These are phyloP conservation scores for Troides oblongomaculatus DNA, from an alignment of 2,888 invertebrate genomes.

Conservation along the genomic window DNA sequence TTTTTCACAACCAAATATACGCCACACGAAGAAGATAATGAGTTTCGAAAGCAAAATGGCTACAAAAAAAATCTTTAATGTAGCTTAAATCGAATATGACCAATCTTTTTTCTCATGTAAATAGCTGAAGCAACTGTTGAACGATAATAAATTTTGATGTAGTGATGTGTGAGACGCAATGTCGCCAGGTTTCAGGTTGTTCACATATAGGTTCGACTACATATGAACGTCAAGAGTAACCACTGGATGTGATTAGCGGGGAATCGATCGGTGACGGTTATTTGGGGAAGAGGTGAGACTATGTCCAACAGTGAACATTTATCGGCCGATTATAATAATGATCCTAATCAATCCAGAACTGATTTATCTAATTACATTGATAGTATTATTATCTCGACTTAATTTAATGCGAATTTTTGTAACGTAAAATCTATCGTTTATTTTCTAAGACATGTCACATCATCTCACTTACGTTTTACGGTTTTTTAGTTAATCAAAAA, in stretches of 20 bases:
- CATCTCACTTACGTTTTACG: too few relatives aligned
- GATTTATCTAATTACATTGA: too few relatives aligned
- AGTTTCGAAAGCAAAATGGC: neutral
- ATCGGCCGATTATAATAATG: too few relatives aligned
- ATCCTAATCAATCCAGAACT: too few relatives aligned
- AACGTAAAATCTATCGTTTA: too few relatives aligned
- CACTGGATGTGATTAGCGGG: too few relatives aligned
- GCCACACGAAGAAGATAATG: neutral
- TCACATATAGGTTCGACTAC: too few relatives aligned
- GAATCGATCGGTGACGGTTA: neutral
- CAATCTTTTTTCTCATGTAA: neutral
- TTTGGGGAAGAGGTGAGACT: neutral
- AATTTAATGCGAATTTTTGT: too few relatives aligned
- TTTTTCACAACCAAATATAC: conserved; percentile 22
- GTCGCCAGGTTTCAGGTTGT: neutral
- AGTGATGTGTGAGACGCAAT: neutral
- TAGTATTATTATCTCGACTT: too few relatives aligned
- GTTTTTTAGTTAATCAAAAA: too few relatives aligned
- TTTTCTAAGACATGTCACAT: too few relatives aligned
- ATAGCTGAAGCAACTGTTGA: neutral
- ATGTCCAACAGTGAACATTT: neutral
- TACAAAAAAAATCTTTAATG: neutral
- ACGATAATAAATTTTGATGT: neutral
- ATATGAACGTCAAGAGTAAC: too few relatives aligned
- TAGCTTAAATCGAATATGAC: neutral